These are phyloP conservation scores for Phrynocephalus forsythii DNA, from an alignment of 2,797 vertebrate genomes.

Conservation along the genomic window DNA sequence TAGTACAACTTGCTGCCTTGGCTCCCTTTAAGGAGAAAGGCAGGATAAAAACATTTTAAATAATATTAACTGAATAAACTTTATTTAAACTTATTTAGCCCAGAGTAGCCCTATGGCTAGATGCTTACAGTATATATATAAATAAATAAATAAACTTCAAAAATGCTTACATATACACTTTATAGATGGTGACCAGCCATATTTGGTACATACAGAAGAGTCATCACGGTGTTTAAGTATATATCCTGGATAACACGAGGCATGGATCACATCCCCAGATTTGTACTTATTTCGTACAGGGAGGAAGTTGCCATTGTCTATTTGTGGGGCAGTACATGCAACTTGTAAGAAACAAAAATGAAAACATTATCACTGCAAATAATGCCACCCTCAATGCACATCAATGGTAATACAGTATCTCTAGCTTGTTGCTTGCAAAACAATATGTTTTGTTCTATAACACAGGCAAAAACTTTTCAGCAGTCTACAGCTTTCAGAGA, in stretches of 20 bases:
- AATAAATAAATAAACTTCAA: neutral
- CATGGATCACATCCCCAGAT: conserved; percentile 30
- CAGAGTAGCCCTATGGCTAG: no score
- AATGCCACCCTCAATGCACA: neutral
- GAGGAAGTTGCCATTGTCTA: conserved; percentile 57
- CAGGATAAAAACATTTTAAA: no score
- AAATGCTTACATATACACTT: conserved; percentile 71
- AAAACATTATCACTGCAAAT: neutral
- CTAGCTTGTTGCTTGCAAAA: no score
- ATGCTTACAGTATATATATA: no score
- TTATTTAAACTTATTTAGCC: no score
- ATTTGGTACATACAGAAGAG: conserved; percentile 58
- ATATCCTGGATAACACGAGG: conserved; percentile 52
- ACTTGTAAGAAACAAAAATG: conserved; percentile 52
- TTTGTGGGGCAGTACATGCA: conserved; percentile 58
- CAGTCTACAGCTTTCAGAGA: no score
- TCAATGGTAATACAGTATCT: neutral
- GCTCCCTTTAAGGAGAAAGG: no score
- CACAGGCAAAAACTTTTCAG: no score
- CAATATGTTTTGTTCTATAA: no score
- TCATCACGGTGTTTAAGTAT: conserved; percentile 5
- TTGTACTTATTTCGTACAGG: conserved; percentile 52
- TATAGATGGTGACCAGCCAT: conserved; percentile 71
- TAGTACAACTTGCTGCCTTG: no score
- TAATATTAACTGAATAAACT: no score